These are phyloP conservation scores for Dryocosmus kuriphilus DNA, from an alignment of 2,888 invertebrate species.

Conservation along the genomic window DNA sequence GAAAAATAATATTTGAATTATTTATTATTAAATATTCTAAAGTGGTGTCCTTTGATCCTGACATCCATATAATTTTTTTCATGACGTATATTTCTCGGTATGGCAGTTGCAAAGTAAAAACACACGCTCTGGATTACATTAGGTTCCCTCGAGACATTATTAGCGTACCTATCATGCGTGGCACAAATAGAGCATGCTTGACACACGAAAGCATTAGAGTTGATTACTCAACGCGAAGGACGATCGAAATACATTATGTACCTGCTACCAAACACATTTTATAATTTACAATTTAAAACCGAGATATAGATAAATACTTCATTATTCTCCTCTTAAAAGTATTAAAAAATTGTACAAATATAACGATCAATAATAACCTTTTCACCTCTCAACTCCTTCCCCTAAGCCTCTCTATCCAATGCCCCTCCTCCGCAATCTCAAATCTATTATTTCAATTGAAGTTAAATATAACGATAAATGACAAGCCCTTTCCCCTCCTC, in stretches of 20 bases:
- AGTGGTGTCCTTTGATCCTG: slow-evolving; percentile 12
- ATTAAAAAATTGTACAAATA: neutral
- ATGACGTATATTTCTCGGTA: slow-evolving; percentile 19
- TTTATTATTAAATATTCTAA: neutral
- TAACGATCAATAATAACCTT: too few species aligned
- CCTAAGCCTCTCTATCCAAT: too few species aligned
- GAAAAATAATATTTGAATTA: neutral
- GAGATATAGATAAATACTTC: too few species aligned
- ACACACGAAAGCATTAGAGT: slow-evolving; percentile 63
- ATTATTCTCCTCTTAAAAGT: neutral
- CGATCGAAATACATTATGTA: slow-evolving; percentile 51
- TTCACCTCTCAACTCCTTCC: too few species aligned
- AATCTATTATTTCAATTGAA: too few species aligned
- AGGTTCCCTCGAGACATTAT: slow-evolving; percentile 74
- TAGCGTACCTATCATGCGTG: slow-evolving; percentile 73
- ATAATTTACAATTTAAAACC: neutral
- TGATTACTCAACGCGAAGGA: slow-evolving; percentile 58
- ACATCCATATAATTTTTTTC: slow-evolving; percentile 15
- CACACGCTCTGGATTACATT: slow-evolving; percentile 62
- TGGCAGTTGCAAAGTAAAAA: slow-evolving; percentile 32
- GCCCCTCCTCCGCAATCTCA: too few species aligned
- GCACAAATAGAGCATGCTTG: slow-evolving; percentile 70
- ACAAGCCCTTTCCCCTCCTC: too few species aligned
- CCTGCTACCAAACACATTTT: slow-evolving; percentile 18
- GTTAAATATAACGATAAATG: too few species aligned